Conservation (phyloP, 1,140 invertebrate genomes). For the Lucilia cuprina region DNA sequence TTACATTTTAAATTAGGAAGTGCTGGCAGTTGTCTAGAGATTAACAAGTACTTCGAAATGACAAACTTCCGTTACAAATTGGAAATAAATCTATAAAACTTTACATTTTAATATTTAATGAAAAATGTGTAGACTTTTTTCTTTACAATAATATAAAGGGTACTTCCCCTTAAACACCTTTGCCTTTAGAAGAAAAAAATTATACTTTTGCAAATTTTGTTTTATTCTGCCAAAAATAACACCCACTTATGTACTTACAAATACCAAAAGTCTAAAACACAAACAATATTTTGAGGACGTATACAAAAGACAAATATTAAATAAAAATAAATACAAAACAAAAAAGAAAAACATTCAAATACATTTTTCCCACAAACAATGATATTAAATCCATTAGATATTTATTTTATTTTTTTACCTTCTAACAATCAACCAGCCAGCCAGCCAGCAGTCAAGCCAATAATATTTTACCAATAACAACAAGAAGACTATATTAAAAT, state of each 20-base stretch:
- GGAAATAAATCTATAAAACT: too few species aligned
- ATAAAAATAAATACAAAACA: too few species aligned
- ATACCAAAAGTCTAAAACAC: not conserved
- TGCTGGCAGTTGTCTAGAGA: too few species aligned
- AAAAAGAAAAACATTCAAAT: not conserved
- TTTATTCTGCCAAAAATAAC: not conserved
- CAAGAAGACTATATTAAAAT: not conserved
- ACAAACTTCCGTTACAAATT: too few species aligned
- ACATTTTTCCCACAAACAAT: not conserved
- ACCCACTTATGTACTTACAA: not conserved
- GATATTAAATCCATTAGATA: not conserved
- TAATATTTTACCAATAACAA: not conserved
- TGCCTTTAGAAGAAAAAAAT: too few species aligned
- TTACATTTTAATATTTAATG: too few species aligned
- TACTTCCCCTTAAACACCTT: too few species aligned
- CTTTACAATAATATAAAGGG: too few species aligned
- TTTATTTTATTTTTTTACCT: not conserved
- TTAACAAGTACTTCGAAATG: too few species aligned
- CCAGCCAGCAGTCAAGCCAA: too few species aligned
- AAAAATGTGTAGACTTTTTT: too few species aligned
- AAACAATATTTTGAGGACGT: not conserved
- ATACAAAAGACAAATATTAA: conserved; percentile 1
- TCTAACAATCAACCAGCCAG: not conserved
- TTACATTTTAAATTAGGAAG: too few species aligned
- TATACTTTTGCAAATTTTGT: not conserved